phyloP scores from a whole-genome alignment of 2,888 invertebrate genomes.

The Orthonevra nobilis region DNA sequence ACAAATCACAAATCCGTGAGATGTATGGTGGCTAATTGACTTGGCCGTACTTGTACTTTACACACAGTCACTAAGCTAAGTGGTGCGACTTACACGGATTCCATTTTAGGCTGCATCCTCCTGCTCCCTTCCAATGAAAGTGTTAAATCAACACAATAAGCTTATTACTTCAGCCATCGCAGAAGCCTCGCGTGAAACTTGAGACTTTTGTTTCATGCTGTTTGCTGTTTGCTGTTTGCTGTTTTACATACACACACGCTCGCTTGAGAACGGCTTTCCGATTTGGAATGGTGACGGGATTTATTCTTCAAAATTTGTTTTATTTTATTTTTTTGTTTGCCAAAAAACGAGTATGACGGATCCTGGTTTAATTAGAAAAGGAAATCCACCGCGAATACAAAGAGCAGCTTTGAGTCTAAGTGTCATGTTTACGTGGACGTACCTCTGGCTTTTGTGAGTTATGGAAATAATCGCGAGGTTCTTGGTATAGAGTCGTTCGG shows the following conservation, averaged over 20 bases:
- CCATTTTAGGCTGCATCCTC: slow-evolving; percentile 29
- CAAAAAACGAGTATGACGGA: slow-evolving; percentile 24
- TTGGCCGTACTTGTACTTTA: slow-evolving; percentile 49
- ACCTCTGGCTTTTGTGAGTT: slow-evolving; percentile 65
- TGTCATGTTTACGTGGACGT: slow-evolving; percentile 57
- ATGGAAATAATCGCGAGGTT: slow-evolving; percentile 61
- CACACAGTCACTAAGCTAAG: slow-evolving; percentile 58
- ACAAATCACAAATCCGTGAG: slow-evolving; percentile 56
- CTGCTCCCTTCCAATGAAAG: slow-evolving; percentile 47
- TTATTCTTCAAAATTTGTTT: too few species aligned
- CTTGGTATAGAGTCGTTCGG: too few species aligned
- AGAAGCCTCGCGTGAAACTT: slow-evolving; percentile 42
- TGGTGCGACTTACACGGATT: slow-evolving; percentile 49
- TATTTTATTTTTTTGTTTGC: slow-evolving; percentile 10
- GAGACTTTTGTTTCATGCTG: slow-evolving; percentile 58
- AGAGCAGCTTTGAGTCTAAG: slow-evolving; percentile 47
- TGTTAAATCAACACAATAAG: slow-evolving; percentile 69
- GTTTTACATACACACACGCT: slow-evolving; percentile 26
- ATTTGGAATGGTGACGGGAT: too few species aligned
- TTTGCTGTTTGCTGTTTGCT: slow-evolving; percentile 51
- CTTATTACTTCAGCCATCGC: slow-evolving; percentile 55
- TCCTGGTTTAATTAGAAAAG: slow-evolving; percentile 64
- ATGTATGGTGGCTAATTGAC: slow-evolving; percentile 67
- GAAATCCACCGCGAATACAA: not conserved
- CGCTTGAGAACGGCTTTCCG: too few species aligned